A percentile compares a stretch with the other conserved stretches of the same genome.
phyloP scores from a whole-genome alignment of 1,140 invertebrate genomes.

The Drosophila melanogaster region Release_6_plus_ISO1_MT NT_037436.4:6822001-6822500 shows the following conservation, averaged over 20 bases:
- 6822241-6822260: slow-evolving; percentile 39
- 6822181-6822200: slow-evolving; percentile 1
- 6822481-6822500: slow-evolving; percentile 62
- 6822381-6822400: slow-evolving; percentile 39
- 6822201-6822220: slow-evolving; percentile 80
- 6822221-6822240: slow-evolving; percentile 74
- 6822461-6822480: slow-evolving; percentile 9
- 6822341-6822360: slow-evolving; percentile 52
- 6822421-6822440: slow-evolving; percentile 78
- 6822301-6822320: slow-evolving; percentile 68
- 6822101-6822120: slow-evolving; percentile 78
- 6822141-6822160: slow-evolving; percentile 34
- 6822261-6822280: slow-evolving; percentile 73
- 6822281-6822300: slow-evolving; percentile 81
- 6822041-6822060: slow-evolving; percentile 66
- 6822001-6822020: slow-evolving; percentile 5
- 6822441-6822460: slow-evolving; percentile 16
- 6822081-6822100: slow-evolving; percentile 80
- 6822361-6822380: slow-evolving; percentile 71
- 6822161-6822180: too few species aligned
- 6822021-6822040: slow-evolving; percentile 66
- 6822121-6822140: slow-evolving; percentile 17
- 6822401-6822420: slow-evolving; percentile 83
- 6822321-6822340: slow-evolving; percentile 14
- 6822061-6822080: slow-evolving; percentile 77